Evolutionary conservation across 64 coral and sea anemone species (phyloP).

Genomic region (Stichodactyla helianthus): DNA sequence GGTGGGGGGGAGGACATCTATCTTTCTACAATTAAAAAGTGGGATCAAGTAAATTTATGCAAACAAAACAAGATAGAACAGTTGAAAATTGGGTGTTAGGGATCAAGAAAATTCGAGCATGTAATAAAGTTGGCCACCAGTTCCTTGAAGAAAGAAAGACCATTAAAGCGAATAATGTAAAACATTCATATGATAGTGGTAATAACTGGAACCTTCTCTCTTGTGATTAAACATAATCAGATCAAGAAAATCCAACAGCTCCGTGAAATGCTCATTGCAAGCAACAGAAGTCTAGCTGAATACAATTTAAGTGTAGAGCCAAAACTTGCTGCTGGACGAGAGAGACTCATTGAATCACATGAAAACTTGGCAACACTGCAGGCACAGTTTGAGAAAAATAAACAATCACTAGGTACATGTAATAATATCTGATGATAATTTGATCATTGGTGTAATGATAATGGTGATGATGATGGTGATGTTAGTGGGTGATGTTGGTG

Average conservation of each 20-base stretch:
- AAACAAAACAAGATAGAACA: too few species aligned
- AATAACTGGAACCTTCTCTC: not conserved
- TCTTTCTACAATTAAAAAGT: too few species aligned
- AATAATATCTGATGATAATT: not conserved
- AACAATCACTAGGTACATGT: conserved; percentile 56
- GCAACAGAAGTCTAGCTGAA: conserved; percentile 77
- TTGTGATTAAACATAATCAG: conserved; percentile 10
- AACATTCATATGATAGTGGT: not conserved
- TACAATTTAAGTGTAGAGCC: conserved; percentile 69
- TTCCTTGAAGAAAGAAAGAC: too few species aligned
- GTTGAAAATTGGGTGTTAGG: too few species aligned
- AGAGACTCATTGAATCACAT: conserved; percentile 58
- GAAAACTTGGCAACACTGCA: conserved; percentile 58
- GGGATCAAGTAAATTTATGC: too few species aligned
- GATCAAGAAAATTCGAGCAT: too few species aligned
- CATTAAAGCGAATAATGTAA: too few species aligned
- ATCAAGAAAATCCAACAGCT: conserved; percentile 52
- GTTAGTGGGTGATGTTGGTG: too few species aligned
- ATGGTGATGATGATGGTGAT: not conserved
- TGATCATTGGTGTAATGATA: not conserved
- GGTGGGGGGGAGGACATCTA: too few species aligned
- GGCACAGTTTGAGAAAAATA: conserved; percentile 62
- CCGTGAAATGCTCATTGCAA: conserved; percentile 54
- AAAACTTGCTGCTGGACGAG: conserved; percentile 29
- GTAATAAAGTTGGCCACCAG: too few species aligned